Conservation (phyloP, 2,888 invertebrate species). For the Cremastinae sp. region DNA sequence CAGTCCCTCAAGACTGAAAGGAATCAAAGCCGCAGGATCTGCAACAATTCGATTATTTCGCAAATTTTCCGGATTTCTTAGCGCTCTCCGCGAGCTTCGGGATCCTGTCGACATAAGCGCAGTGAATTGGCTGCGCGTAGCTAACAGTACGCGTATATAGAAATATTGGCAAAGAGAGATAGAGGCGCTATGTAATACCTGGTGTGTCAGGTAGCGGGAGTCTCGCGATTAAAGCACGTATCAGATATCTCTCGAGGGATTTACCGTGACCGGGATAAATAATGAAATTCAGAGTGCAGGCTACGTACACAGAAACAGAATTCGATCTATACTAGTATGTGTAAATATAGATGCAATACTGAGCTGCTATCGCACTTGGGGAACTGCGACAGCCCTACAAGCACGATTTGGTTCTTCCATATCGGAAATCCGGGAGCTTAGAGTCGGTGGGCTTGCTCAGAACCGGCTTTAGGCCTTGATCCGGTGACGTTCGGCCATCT, state of each 20-base stretch:
- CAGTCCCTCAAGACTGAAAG: too few relatives aligned
- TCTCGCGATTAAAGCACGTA: slow-evolving; percentile 73
- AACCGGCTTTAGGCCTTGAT: slow-evolving; percentile 48
- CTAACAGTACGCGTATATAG: slow-evolving; percentile 34
- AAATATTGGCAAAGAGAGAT: slow-evolving; percentile 12
- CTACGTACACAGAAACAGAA: slow-evolving; percentile 24
- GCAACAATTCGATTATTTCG: too few relatives aligned
- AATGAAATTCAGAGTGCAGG: slow-evolving; percentile 67
- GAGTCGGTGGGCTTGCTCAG: slow-evolving; percentile 48
- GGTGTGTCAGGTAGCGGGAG: slow-evolving; percentile 50
- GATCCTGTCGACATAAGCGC: too few relatives aligned
- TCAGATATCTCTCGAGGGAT: slow-evolving; percentile 71
- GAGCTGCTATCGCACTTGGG: slow-evolving; percentile 63
- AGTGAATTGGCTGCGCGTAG: neutral
- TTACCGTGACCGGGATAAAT: slow-evolving; percentile 74
- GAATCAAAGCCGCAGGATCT: too few relatives aligned
- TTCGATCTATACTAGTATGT: slow-evolving; percentile 31
- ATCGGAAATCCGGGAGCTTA: slow-evolving; percentile 63
- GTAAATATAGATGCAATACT: slow-evolving; percentile 30
- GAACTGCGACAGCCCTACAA: slow-evolving; percentile 61
- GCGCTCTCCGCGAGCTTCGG: too few relatives aligned
- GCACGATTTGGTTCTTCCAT: slow-evolving; percentile 67
- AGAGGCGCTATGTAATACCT: slow-evolving; percentile 19
- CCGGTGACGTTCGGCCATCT: slow-evolving; percentile 27
- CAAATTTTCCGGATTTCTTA: too few relatives aligned